Conservation (phyloP, 1,140 invertebrate species). For the Druon quercuslanigerum region DNA sequence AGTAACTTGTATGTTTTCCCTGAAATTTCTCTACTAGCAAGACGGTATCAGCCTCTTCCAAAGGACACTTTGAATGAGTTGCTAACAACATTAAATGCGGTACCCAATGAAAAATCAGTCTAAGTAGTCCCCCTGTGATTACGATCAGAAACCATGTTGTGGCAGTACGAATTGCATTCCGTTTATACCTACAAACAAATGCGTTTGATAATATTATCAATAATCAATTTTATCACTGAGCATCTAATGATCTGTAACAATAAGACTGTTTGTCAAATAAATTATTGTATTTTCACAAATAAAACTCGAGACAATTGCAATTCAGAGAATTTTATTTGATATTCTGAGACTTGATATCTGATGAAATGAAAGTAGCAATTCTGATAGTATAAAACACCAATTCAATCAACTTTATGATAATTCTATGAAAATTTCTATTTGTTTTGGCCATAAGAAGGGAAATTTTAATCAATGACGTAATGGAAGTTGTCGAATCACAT, state of each 20-base stretch:
- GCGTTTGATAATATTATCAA: not conserved
- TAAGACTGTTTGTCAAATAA: too few relatives aligned
- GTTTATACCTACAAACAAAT: slow-evolving; percentile 76
- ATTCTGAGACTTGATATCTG: too few relatives aligned
- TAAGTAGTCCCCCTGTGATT: slow-evolving; percentile 77
- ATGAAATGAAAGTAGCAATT: too few relatives aligned
- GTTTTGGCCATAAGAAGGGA: not conserved
- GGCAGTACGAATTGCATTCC: slow-evolving; percentile 68
- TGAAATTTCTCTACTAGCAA: slow-evolving; percentile 79
- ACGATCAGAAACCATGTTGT: slow-evolving; percentile 80
- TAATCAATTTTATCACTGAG: not conserved
- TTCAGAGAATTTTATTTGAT: too few relatives aligned
- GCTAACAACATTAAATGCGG: slow-evolving; percentile 80
- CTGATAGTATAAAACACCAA: too few relatives aligned
- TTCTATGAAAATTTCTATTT: too few relatives aligned
- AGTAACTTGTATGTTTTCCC: slow-evolving; percentile 75
- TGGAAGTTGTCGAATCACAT: not conserved
- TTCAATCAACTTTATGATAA: too few relatives aligned
- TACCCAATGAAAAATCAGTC: slow-evolving; percentile 83
- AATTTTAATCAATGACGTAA: not conserved
- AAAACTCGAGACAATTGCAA: too few relatives aligned
- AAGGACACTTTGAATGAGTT: slow-evolving; percentile 77
- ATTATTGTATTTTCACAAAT: too few relatives aligned
- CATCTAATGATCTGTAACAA: not conserved
- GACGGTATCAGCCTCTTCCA: slow-evolving; percentile 79